Percentiles rank a stretch among this genome's conserved stretches.
Evolutionary conservation across 2,888 invertebrate species (phyloP).

Genomic region (Neoaliturus tenellus): DNA sequence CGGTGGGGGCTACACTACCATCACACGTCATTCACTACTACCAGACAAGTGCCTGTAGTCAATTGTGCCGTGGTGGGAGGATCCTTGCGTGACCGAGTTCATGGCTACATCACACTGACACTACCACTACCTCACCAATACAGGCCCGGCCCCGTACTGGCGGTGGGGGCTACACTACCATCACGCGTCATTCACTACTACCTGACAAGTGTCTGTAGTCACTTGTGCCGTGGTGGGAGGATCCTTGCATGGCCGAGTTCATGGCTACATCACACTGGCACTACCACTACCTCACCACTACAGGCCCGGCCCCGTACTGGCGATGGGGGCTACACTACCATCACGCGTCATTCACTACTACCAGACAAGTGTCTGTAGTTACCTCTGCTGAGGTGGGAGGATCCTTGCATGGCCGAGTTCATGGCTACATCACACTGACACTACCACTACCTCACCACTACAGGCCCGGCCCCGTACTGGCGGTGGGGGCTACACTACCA

Average conservation of each 20-base stretch:
- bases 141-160: not conserved
- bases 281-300: conserved; percentile 5
- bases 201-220: not conserved
- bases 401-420: not conserved
- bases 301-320: not conserved
- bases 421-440: not conserved
- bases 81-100: not conserved
- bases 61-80: not conserved
- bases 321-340: not conserved
- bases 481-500: not conserved
- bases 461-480: not conserved
- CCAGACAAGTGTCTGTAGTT: too few relatives aligned
- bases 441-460: not conserved
- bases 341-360: too few relatives aligned
- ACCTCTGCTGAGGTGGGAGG: not conserved
- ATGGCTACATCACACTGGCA: not conserved
- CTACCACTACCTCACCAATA: not conserved
- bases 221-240: conserved; percentile 4
- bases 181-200: not conserved
- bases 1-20: not conserved
- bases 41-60: not conserved
- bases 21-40: not conserved
- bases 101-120: not conserved
- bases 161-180: not conserved
- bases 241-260: not conserved